Conservation (phyloP, 2,113 vertebrate genomes). For the Polyodon spathula region DNA sequence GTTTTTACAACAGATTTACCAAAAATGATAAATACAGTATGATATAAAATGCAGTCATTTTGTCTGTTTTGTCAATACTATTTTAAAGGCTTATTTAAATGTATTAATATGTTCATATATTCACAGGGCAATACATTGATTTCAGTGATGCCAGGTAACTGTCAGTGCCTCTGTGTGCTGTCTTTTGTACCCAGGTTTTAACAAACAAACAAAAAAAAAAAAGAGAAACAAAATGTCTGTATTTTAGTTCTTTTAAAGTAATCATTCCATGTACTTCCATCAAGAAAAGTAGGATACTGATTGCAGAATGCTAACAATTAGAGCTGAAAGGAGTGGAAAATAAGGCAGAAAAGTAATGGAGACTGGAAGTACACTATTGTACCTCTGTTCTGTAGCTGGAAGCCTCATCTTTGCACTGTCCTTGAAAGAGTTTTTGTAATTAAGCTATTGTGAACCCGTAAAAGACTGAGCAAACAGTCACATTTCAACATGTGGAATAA, state of each 20-base stretch:
- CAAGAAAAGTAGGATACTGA: conserved; percentile 40
- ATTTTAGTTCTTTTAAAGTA: conserved; percentile 34
- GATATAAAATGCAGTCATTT: background rate
- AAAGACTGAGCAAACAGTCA: conserved; percentile 22
- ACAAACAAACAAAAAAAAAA: conserved; percentile 18
- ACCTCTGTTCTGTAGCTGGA: no score
- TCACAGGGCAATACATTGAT: no score
- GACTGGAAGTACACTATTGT: conserved; percentile 24
- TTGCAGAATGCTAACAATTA: conserved; percentile 34
- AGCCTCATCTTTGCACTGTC: background rate
- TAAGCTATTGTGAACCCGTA: conserved; percentile 33
- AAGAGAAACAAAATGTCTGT: conserved; percentile 10
- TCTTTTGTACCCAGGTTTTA: conserved; percentile 7
- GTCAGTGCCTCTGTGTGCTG: background rate
- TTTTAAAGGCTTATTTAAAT: background rate
- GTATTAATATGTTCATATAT: no score
- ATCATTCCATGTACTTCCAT: conserved; percentile 33
- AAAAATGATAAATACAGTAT: no score
- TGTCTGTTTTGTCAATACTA: conserved; percentile 4
- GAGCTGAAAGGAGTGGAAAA: conserved; percentile 25
- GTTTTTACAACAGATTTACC: background rate
- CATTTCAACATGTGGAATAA: conserved; percentile 15
- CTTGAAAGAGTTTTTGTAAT: background rate
- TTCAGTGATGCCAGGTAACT: no score
- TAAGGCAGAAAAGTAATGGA: conserved; percentile 26